A percentile compares a stretch with the other conserved stretches of the same genome.
These are phyloP conservation scores for Pherbina coryleti DNA, from an alignment of 2,888 invertebrate genomes.

Conservation along the genomic window DNA sequence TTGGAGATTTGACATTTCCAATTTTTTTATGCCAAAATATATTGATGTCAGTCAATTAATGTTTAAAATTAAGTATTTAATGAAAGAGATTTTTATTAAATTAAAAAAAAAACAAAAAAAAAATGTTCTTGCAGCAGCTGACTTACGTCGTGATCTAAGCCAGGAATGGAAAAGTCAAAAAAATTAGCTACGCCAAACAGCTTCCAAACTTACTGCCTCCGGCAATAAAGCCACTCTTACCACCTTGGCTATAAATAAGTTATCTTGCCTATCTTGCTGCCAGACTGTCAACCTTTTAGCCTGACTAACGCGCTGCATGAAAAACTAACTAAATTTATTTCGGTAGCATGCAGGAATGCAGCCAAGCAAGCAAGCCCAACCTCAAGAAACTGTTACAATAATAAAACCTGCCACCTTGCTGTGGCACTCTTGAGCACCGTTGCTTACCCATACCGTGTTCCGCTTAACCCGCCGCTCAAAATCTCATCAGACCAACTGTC, in stretches of 20 bases:
- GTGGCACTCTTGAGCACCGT: not conserved
- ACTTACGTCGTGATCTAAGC: not conserved
- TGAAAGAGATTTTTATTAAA: too few species aligned
- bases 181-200: not conserved
- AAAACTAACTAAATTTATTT: constrained; percentile 9
- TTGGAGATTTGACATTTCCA: too few species aligned
- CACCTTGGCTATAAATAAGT: constrained; percentile 2
- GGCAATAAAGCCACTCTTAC: not conserved
- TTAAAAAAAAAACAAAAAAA: too few species aligned
- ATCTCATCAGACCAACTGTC: not conserved
- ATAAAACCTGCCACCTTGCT: constrained; percentile 1
- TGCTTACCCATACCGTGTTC: not conserved
- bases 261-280: not conserved
- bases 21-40: too few species aligned
- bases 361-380: not conserved
- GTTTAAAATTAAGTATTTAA: too few species aligned
- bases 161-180: constrained; percentile 10
- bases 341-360: constrained; percentile 23
- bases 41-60: too few species aligned
- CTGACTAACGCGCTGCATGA: not conserved
- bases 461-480: not conserved
- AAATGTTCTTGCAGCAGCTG: too few species aligned
- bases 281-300: not conserved
- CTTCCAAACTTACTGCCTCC: not conserved
- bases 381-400: not conserved